Evolutionary conservation across 2,888 invertebrate genomes (phyloP), one percentile per base, ranked within the genome.

Genomic region (Pammene aurita): DNA sequence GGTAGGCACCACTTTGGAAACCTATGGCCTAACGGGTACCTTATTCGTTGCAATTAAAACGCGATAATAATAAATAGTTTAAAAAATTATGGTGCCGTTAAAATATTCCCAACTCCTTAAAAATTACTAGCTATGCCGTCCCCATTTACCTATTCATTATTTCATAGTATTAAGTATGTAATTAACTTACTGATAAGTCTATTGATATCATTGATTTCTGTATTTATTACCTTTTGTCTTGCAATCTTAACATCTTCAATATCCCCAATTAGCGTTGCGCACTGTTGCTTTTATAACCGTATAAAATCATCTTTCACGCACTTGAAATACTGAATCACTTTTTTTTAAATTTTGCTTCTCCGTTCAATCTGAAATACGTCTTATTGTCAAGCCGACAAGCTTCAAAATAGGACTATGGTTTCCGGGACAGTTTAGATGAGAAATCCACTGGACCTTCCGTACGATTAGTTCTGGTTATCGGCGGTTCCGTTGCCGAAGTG

Each of bases 381-480:
- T 60, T 60, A 26, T 55, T 54, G 16, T 61, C 11, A n/a, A n/a
- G 2, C 7, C 38, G 66, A 54, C 65, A 57, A 73, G 63, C 48
- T 60, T 74, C 52, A 55, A 67, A 65, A 41, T 55, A 18, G 55
- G 11, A 41, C 7, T 16, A 6, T 63, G 60, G 16, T 62, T 56
- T 61, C 74, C 73, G 58, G 73, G 73, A 80, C 75, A 72, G 77
- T 75, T 73, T 75, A 79, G 75, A 76, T 81, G 81, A 80, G 80
- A 84, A 78, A 77, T 76, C 74, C 74, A 72, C 71, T 73, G 76
- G 73, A 76, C 74, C 74, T 70, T 72, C 13, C 69, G 80, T 81
- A 81, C 77, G 78, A 83, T 83, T 82, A 73, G 81, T 72, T 74
- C 73, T 75, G 75, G 75, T 71, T 72, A 72, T 75, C 66, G 74